A percentile compares a stretch with the other conserved stretches of the same genome.
Conservation (phyloP, 2,888 invertebrate species). For the Netelia fuscicornis region DNA sequence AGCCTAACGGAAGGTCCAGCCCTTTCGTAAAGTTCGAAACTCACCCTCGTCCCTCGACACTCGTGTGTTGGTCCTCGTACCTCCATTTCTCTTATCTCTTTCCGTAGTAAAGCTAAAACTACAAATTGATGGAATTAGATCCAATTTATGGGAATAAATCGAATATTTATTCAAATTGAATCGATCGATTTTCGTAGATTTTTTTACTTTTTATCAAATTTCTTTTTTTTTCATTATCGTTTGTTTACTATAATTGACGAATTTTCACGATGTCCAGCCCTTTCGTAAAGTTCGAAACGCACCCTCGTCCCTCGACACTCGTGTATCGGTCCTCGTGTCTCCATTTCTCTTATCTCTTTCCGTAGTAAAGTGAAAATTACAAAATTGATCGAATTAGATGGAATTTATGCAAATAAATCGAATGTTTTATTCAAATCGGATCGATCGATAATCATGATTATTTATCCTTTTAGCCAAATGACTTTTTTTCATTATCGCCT, state of each 20-base stretch:
- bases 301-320: neutral
- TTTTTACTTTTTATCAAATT: too few species aligned
- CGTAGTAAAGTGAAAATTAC: neutral
- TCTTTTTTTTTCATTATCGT: neutral
- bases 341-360: neutral
- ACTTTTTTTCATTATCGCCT: neutral
- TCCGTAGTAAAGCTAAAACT: neutral
- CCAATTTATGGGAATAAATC: too few species aligned
- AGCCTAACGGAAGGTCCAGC: constrained; percentile 30
- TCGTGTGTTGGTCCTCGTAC: neutral
- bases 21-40: constrained; percentile 16
- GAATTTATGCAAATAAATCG: too few species aligned
- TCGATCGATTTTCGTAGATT: too few species aligned
- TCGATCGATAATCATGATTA: too few species aligned
- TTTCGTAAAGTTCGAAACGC: constrained; percentile 16
- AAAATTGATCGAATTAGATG: too few species aligned
- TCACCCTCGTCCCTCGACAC: neutral
- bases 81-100: neutral
- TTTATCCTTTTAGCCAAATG: too few species aligned
- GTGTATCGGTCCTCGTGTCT: neutral
- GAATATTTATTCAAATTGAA: neutral
- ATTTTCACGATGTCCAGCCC: neutral
- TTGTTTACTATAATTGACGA: constrained; percentile 5
- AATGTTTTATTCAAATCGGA: neutral
- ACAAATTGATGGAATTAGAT: too few species aligned